These are phyloP conservation scores for Patella depressa DNA, from an alignment of 2,888 invertebrate genomes.

Conservation along the genomic window DNA sequence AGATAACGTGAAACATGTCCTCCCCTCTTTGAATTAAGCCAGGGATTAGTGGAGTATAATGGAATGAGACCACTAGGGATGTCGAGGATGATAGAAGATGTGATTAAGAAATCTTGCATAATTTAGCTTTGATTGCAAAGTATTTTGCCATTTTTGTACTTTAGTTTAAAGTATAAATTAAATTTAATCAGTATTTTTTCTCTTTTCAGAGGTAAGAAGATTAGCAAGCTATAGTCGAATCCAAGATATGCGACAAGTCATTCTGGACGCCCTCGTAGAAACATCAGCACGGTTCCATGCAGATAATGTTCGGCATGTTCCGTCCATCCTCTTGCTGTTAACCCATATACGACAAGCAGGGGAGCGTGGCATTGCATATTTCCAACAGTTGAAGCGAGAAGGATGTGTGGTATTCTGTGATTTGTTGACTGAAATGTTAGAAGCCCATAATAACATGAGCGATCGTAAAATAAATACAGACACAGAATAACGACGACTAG, in stretches of 20 bases:
- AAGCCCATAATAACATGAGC: slow-evolving; percentile 48
- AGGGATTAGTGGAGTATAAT: too few relatives aligned
- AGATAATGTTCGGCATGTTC: slow-evolving; percentile 56
- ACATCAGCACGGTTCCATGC: slow-evolving; percentile 60
- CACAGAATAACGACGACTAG: background rate
- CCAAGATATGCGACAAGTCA: slow-evolving; percentile 56
- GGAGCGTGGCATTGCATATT: slow-evolving; percentile 58
- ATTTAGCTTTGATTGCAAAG: too few relatives aligned
- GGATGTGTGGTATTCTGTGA: slow-evolving; percentile 62
- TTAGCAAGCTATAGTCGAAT: slow-evolving; percentile 57
- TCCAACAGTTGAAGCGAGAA: slow-evolving; percentile 59
- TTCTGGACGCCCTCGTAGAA: slow-evolving; percentile 59
- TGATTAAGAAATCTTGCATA: too few relatives aligned
- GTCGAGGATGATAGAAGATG: too few relatives aligned
- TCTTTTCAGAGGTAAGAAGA: slow-evolving; percentile 55
- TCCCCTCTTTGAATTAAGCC: too few relatives aligned
- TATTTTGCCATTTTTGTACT: too few relatives aligned
- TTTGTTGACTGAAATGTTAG: slow-evolving; percentile 62
- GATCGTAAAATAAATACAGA: slow-evolving; percentile 20
- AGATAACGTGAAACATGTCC: too few relatives aligned
- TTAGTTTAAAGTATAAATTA: too few relatives aligned
- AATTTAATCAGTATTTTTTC: background rate
- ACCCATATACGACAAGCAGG: slow-evolving; percentile 64
- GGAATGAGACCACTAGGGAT: too few relatives aligned
- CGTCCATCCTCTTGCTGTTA: slow-evolving; percentile 57